Base-by-base conservation (phyloP, 1,140 invertebrate species). In the Oreohelix idahoensis region DNA sequence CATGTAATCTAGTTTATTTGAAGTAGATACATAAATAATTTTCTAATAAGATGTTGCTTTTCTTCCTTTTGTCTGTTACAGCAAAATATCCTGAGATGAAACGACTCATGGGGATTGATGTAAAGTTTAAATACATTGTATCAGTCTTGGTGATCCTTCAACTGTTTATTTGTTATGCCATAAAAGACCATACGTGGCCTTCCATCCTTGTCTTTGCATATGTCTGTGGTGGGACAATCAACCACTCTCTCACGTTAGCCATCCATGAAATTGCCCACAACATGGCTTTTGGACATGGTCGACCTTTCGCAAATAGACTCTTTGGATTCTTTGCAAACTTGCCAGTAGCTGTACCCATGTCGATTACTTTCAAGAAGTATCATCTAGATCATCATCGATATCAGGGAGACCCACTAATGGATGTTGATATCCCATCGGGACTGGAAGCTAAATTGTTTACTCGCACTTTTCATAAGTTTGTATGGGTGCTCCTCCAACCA, bases 201-300 rank as follows among this genome's bases (percentile, higher is more conserved):
- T 85, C 85, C 5, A 75, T 92, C 20, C 13, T 93, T 13, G 45
- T 98, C 1, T 87, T 96, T 20, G 96, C 97, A 0, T 99, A 99
- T 92, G 97, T 95, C 90, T 97, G 98, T 92, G 98, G 98, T 20
- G 98, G 98, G 66, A 96, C 98, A 29, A 96, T 99, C 76, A 99
- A 99, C 93, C 98, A 99, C 93, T 97, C 97, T 0, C 94, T 99
- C 49, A 98, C 98, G 95, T 93, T 99, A 86, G 98, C 97, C 2
- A 96, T 99, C 84, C 98, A 99, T 93, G 98, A 99, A 94, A 98
- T 99, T 84, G 95, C 98, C 0, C 98, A 99, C 91, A 99, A 98
- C 94, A 94, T 99, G 86, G 98, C 97, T 0, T 99, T 99, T 93
- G 98, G 98, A 13, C 96, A 98, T 93, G 94, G 95, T 8, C 93